phyloP scores from a whole-genome alignment of 2,113 vertebrate genomes.

The Archilochus colubris region DNA sequence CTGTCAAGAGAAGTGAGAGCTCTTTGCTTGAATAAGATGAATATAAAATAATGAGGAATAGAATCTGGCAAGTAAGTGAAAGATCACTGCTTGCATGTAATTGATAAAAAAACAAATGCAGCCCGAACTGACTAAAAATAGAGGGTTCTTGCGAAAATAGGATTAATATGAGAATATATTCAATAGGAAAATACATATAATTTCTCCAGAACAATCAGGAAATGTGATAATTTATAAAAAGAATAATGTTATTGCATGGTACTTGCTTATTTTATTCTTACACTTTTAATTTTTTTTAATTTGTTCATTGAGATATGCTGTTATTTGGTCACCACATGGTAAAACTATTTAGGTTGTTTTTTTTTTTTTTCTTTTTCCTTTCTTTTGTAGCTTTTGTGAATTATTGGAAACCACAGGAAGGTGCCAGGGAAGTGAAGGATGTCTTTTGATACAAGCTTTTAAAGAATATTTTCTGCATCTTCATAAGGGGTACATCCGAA shows the following conservation, averaged over 20 bases:
- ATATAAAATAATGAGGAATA: neutral
- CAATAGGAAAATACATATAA: neutral
- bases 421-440: neutral
- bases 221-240: neutral
- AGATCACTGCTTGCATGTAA: neutral
- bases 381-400: neutral
- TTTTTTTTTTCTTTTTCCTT: neutral
- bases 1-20: neutral
- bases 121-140: neutral
- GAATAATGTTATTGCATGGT: neutral
- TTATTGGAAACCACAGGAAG: neutral
- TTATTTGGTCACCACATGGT: neutral
- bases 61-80: neutral
- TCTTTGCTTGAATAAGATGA: conserved; percentile 2
- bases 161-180: neutral
- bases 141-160: neutral
- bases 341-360: neutral
- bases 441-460: neutral
- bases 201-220: neutral
- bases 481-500: neutral
- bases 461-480: neutral
- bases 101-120: neutral
- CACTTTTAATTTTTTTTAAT: neutral
- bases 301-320: neutral
- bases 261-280: neutral